A percentile compares a stretch with the other conserved stretches of the same genome.
These are phyloP conservation scores for Polymixis flavicincta DNA, from an alignment of 2,888 invertebrate genomes.

Conservation along the genomic window DNA sequence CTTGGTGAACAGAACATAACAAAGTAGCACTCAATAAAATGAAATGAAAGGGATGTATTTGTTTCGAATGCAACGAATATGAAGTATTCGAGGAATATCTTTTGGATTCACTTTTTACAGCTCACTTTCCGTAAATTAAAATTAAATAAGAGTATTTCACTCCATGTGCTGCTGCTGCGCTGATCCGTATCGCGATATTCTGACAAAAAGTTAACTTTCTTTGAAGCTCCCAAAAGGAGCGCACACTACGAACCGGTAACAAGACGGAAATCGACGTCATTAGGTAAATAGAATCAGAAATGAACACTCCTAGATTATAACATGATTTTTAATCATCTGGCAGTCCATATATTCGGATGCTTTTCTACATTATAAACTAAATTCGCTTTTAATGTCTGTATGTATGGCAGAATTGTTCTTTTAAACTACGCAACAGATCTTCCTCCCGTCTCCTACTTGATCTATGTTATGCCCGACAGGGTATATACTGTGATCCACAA, in stretches of 20 bases:
- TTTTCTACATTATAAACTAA: not conserved
- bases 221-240: not conserved
- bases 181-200: not conserved
- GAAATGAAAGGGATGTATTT: not conserved
- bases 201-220: not conserved
- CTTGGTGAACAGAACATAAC: not conserved
- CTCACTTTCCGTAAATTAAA: not conserved
- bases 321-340: not conserved
- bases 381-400: not conserved
- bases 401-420: not conserved
- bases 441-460: no score
- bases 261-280: no score
- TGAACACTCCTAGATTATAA: not conserved
- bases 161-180: slow-evolving; percentile 12
- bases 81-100: not conserved
- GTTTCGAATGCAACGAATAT: not conserved
- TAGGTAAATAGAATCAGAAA: not conserved
- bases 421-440: no score
- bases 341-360: not conserved
- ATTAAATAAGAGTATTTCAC: no score
- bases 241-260: not conserved
- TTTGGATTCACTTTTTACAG: not conserved
- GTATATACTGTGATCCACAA: no score
- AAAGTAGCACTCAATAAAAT: not conserved
- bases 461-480: no score